Evolutionary conservation across 2,888 invertebrate species (phyloP).

Genomic region (Serripes groenlandicus): DNA sequence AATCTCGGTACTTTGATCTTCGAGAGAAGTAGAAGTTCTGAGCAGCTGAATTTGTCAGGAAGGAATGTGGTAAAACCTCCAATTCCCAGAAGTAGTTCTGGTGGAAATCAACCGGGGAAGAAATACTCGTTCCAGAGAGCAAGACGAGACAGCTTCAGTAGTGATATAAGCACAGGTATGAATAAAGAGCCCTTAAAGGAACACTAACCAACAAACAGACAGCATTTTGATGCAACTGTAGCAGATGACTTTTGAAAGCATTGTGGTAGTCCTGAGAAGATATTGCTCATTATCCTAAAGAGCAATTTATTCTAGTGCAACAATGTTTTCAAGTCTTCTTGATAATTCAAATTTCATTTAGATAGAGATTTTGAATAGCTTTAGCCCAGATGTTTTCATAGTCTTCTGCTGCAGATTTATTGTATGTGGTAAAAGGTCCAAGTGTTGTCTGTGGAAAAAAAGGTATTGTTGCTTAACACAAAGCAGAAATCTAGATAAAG

Average conservation of each 20-base stretch:
- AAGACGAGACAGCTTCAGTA: slow-evolving; percentile 80
- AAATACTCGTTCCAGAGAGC: slow-evolving; percentile 65
- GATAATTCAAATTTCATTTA: no score
- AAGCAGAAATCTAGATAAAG: no score
- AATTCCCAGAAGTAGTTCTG: slow-evolving; percentile 58
- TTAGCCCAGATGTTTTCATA: no score
- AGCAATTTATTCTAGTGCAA: background rate
- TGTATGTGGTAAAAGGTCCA: no score
- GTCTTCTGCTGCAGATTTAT: no score
- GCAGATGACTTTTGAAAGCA: background rate
- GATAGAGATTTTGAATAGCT: no score
- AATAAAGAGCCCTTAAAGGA: background rate
- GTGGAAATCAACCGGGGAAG: slow-evolving; percentile 55
- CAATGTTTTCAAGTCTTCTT: background rate
- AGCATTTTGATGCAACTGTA: background rate
- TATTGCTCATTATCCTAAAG: background rate
- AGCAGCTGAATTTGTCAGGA: slow-evolving; percentile 58
- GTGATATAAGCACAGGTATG: slow-evolving; percentile 73
- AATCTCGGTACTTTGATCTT: slow-evolving; percentile 71
- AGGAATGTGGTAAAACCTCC: slow-evolving; percentile 52
- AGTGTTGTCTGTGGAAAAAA: no score
- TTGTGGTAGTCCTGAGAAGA: background rate
- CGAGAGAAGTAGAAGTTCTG: slow-evolving; percentile 68
- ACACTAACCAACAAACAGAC: background rate
- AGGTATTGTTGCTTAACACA: no score